A percentile compares a stretch with the other conserved stretches of the same genome.
phyloP scores from a whole-genome alignment of 2,113 vertebrate genomes.

The Onychostoma macrolepis region DNA sequence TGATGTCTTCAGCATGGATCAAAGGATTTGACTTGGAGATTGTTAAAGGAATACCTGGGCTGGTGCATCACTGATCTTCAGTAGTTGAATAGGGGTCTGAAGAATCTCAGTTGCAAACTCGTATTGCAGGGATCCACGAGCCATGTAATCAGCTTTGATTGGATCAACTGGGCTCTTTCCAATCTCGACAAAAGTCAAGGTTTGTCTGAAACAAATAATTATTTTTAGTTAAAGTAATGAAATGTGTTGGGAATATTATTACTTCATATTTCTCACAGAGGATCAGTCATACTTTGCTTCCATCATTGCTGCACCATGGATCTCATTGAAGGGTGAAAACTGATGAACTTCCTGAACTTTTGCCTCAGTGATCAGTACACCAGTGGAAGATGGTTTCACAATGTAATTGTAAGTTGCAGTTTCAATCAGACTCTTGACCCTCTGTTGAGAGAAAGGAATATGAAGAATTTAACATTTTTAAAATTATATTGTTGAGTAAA shows the following conservation, averaged over 20 bases:
- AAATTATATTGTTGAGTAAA: background rate
- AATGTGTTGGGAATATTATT: background rate
- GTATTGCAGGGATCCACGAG: constrained; percentile 73
- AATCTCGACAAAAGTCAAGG: constrained; percentile 71
- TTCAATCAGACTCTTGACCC: constrained; percentile 75
- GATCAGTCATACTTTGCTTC: constrained; percentile 73
- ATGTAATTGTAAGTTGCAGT: constrained; percentile 73
- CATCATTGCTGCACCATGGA: constrained; percentile 74
- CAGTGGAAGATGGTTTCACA: constrained; percentile 70
- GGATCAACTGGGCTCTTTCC: constrained; percentile 47
- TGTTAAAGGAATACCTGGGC: constrained; percentile 63
- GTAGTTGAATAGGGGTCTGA: constrained; percentile 76
- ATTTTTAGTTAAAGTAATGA: background rate
- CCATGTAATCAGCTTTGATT: constrained; percentile 57
- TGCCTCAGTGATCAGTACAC: constrained; percentile 75
- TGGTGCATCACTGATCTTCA: constrained; percentile 70
- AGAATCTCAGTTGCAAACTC: constrained; percentile 70
- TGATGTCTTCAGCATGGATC: background rate
- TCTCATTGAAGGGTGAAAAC: constrained; percentile 77
- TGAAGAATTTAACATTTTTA: background rate
- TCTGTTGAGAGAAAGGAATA: constrained; percentile 60
- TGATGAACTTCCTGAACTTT: constrained; percentile 77
- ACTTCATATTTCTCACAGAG: background rate
- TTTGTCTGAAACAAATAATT: constrained; percentile 70
- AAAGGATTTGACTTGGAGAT: background rate